Base-by-base conservation (phyloP, 2,113 vertebrate species). In the Serilophus lunatus region DNA sequence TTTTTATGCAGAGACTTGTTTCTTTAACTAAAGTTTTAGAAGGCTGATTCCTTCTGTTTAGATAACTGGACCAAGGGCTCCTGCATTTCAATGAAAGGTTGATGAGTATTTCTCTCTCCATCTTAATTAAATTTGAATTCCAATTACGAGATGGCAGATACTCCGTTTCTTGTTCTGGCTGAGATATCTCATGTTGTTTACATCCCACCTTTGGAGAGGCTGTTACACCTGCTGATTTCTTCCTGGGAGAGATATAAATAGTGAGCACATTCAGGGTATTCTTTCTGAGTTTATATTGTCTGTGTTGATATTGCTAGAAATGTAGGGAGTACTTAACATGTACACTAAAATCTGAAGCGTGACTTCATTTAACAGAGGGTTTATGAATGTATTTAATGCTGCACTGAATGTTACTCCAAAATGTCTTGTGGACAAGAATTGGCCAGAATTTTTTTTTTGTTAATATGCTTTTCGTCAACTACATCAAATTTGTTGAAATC, bases 51-150 rank as follows among this genome's bases (percentile, higher is more conserved):
- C 35, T 71, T 29, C 33, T 47, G 4, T 63, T 88, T 51, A 53
- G 26, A 57, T 56, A 82, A 78, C 28, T 80, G 33, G 26, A 77
- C 7, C 11, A 65, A 57, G 23, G 28, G 2, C 31, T 82, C 40
- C 19, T 61, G 31, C 18, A 42, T 91, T 93, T 82, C 18, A 35
- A 15, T 60, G 36, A n/a, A 86, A 87, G 13, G 36, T 7, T 84
- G 56, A 78, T 72, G 36, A 92, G 18, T 49, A 61, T 84, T 95
- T 93, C 90, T 91, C 64, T 91, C 42, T 94, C 68, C 26, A 31
- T 80, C 88, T 90, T 86, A 93, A 93, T 93, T 89, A 79, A 92
- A 95, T 89, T 57, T 84, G 49, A 89, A 79, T 87, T 95, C 69
- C 29, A 79, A 26, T 93, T 92, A 92, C 0, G 1, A 87, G 65